phyloP scores from a whole-genome alignment of 2,113 vertebrate genomes.

The Leptosomus discolor region DNA sequence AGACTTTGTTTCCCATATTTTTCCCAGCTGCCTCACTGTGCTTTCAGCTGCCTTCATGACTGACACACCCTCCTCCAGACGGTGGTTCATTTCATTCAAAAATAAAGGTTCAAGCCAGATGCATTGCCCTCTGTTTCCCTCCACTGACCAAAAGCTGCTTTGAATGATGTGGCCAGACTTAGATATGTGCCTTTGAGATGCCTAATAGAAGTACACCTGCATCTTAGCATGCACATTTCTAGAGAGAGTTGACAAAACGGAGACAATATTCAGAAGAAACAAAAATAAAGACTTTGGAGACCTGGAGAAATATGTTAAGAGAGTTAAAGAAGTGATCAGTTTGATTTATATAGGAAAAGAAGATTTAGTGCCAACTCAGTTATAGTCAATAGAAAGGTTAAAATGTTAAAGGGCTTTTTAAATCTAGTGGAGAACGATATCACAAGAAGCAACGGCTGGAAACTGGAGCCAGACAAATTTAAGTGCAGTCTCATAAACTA shows the following conservation, averaged over 20 bases:
- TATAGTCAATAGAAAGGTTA: conserved; percentile 25
- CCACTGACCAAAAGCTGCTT: background rate
- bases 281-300: background rate
- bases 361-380: background rate
- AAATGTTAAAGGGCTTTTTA: conserved; percentile 24
- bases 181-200: background rate
- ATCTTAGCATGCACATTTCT: background rate
- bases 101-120: background rate
- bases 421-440: background rate
- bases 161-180: background rate
- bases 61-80: background rate
- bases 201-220: background rate
- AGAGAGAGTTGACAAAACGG: background rate
- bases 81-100: background rate
- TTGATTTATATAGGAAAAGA: conserved; percentile 2
- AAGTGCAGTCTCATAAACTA: background rate
- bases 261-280: background rate
- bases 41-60: background rate
- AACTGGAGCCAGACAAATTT: background rate
- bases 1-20: background rate
- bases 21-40: background rate
- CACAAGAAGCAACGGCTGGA: background rate
- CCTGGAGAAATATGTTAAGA: background rate
- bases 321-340: background rate
- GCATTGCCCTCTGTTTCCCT: background rate